Conservation (phyloP, 2,888 invertebrate genomes). For the Caenorhabditis doughertyi region DNA sequence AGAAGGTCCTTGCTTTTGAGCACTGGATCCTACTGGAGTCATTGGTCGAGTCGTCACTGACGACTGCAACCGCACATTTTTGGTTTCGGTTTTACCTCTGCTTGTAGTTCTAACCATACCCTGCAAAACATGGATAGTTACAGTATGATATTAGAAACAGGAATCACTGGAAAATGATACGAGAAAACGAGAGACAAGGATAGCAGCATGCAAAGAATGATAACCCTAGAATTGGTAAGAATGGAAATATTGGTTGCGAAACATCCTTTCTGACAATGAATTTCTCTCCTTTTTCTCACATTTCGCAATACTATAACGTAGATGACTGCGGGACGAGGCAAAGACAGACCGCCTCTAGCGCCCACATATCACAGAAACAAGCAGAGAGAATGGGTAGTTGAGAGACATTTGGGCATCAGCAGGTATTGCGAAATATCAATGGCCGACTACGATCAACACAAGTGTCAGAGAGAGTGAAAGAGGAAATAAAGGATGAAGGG, state of each 20-base stretch:
- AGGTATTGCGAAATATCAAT: constrained; percentile 57
- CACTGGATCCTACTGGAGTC: neutral
- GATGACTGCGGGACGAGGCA: constrained; percentile 8
- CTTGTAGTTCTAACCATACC: constrained; percentile 22
- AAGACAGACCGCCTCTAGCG: constrained; percentile 39
- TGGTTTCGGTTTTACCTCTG: constrained; percentile 11
- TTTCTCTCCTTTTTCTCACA: constrained; percentile 29
- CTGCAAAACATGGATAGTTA: constrained; percentile 22
- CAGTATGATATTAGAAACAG: neutral
- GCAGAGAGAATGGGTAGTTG: neutral
- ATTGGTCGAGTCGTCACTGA: neutral
- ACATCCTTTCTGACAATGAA: constrained; percentile 40
- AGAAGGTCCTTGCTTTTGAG: neutral
- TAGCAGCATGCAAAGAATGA: constrained; percentile 27
- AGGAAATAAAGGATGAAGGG: neutral
- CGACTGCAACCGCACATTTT: neutral
- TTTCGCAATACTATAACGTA: constrained; percentile 54
- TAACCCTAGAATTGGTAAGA: constrained; percentile 19
- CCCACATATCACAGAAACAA: constrained; percentile 40
- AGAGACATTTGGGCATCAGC: constrained; percentile 29
- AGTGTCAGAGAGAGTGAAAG: constrained; percentile 4
- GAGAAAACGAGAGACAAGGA: neutral
- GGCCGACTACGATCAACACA: constrained; percentile 16
- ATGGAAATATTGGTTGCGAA: constrained; percentile 41
- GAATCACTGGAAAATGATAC: neutral